Evolutionary conservation across 53 echinoderm and acorn worm genomes (phyloP), one percentile per base, ranked within the genome.

Genomic region (Actinopyga echinites): DNA sequence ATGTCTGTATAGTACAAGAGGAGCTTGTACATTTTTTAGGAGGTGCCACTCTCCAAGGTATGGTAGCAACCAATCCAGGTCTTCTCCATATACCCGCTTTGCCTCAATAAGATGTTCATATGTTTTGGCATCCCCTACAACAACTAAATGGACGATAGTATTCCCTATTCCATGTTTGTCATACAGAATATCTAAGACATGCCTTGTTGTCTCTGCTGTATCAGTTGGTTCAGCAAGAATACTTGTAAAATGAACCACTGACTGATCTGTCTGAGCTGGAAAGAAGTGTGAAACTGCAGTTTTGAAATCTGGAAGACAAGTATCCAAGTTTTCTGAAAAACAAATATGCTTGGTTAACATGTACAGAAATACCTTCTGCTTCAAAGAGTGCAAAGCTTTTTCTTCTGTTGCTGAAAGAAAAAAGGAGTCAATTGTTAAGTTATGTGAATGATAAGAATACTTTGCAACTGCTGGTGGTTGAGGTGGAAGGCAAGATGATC

Each of bases 41-140:
- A 71, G 28, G 33, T 71, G 71, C 71, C 71, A 71, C 43, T 71
- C 71, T 2, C 71, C 71, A 11, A 71, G 24, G 13, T 71, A 71
- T 1, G 38, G 71, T 5, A 71, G 28, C 15, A 71, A 20, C 71
- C 71, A 71, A n/a, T 71, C 35, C 17, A 71, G 71, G 37, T 37
- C 37, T 37, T 37, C 37, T 37, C 37, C 37, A 37, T 37, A 37
- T 7, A 37, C 37, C 7, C 25, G 3, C 6, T 67, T 10, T 4
- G 37, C 35, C 15, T 67, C 21, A 29, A 67, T 67, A 30, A 67
- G 68, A 11, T 15, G 30, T 8, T 11, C 68, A n/a, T 26, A n/a
- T n/a, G n/a, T n/a, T n/a, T n/a, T n/a, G n/a, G n/a, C 37, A 71
- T 71, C 71, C 37, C 71, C 71, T 32, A 35, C 35, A 11, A 71